Evolutionary conservation across 2,888 invertebrate species (phyloP).

Genomic region (Erannis defoliaria): DNA sequence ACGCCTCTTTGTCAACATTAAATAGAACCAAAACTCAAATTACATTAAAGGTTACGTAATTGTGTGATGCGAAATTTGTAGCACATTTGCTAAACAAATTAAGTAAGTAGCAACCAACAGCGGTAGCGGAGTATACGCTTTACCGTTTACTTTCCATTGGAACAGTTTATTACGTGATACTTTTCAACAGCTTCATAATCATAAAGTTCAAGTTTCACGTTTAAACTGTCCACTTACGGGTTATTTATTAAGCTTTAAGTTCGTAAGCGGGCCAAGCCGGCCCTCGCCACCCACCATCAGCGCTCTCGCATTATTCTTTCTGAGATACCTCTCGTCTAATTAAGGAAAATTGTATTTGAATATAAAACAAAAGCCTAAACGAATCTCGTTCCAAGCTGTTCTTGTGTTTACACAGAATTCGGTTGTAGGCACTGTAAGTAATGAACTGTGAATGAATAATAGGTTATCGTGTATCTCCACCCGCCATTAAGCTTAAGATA

Average conservation of each 20-base stretch:
- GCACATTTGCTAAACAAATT: conserved; percentile 46
- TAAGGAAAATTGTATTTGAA: conserved; percentile 75
- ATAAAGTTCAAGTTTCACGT: conserved; percentile 46
- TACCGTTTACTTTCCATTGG: conserved; percentile 19
- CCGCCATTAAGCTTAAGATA: conserved; percentile 42
- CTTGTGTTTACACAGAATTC: conserved; percentile 58
- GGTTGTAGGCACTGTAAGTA: conserved; percentile 43
- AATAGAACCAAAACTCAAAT: conserved; percentile 51
- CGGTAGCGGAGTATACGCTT: conserved; percentile 15
- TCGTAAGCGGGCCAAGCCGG: conserved; percentile 44
- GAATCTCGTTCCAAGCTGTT: conserved; percentile 61
- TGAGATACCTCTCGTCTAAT: conserved; percentile 70
- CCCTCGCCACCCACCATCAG: conserved; percentile 33
- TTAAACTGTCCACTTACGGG: conserved; percentile 50
- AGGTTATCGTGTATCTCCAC: conserved; percentile 42
- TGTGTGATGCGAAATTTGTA: conserved; percentile 44
- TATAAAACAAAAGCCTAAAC: conserved; percentile 63
- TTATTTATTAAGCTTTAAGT: conserved; percentile 54
- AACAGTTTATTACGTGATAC: conserved; percentile 39
- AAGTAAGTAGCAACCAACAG: conserved; percentile 22
- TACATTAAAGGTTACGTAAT: conserved; percentile 40
- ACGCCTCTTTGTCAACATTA: conserved; percentile 49
- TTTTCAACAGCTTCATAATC: conserved; percentile 44
- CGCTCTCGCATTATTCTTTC: conserved; percentile 68
- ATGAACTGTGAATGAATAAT: conserved; percentile 48